A percentile compares a stretch with the other conserved stretches of the same genome.
phyloP scores from a whole-genome alignment of 2,113 vertebrate genomes.

The Oriolus oriolus region DNA sequence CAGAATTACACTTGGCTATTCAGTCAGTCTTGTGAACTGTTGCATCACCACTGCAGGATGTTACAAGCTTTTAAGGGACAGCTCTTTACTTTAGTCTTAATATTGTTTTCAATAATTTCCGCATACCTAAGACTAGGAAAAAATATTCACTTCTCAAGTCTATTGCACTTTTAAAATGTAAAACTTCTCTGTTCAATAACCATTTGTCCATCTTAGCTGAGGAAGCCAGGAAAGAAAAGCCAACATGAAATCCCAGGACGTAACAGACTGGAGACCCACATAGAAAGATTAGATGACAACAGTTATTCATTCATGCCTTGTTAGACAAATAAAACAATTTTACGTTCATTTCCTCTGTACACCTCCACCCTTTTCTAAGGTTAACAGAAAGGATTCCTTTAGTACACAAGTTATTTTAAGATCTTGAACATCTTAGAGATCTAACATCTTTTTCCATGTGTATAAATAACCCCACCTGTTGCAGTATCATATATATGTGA shows the following conservation, averaged over 20 bases:
- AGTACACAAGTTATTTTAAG: slow-evolving; percentile 49
- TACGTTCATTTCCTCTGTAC: background rate
- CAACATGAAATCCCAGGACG: background rate
- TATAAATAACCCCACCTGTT: slow-evolving; percentile 58
- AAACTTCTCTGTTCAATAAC: background rate
- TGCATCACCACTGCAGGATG: slow-evolving; percentile 27
- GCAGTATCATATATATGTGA: slow-evolving; percentile 17
- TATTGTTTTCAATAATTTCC: background rate
- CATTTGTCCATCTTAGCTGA: background rate
- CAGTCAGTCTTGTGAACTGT: background rate
- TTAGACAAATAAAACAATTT: background rate
- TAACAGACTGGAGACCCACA: background rate
- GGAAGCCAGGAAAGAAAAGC: background rate
- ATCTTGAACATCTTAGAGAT: slow-evolving; percentile 35
- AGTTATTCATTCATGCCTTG: background rate
- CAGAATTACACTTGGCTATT: slow-evolving; percentile 38
- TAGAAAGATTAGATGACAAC: background rate
- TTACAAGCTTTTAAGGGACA: background rate
- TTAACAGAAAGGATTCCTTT: slow-evolving; percentile 40
- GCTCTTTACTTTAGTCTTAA: background rate
- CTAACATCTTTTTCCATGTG: slow-evolving; percentile 22
- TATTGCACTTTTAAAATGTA: background rate
- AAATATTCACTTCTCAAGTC: background rate
- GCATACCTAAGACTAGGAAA: background rate
- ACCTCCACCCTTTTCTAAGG: background rate